A percentile compares a stretch with the other conserved stretches of the same genome.
These are phyloP conservation scores for roundworm (Caenorhabditis elegans) DNA, from an alignment of 1,140 invertebrate species.

Conservation along the genomic window DNA sequence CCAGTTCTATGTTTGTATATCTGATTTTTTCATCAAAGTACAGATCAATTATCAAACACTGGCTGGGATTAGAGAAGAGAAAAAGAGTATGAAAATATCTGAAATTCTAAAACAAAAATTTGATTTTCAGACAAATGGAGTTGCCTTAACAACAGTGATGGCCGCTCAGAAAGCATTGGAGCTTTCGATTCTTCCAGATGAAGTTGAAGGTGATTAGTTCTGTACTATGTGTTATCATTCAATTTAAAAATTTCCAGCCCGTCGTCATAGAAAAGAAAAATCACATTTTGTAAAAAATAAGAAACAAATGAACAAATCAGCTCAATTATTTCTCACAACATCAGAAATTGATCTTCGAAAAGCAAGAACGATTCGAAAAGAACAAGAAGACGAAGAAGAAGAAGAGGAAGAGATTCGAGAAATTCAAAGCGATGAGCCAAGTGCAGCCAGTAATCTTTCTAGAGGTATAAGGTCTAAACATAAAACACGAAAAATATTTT, in stretches of 20 bases:
- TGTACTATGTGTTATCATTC: too few species aligned
- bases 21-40: conserved; percentile 61
- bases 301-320: background rate
- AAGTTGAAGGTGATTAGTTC: conserved; percentile 39
- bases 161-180: conserved; percentile 61
- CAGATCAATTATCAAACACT: conserved; percentile 56
- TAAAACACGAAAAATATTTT: too few species aligned
- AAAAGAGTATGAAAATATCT: conserved; percentile 41
- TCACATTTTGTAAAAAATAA: background rate
- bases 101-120: background rate
- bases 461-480: too few species aligned
- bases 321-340: conserved; percentile 10
- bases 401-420: conserved; percentile 6
- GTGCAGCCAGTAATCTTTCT: conserved; percentile 6
- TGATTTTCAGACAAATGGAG: conserved; percentile 53
- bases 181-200: conserved; percentile 61
- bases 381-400: background rate
- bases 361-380: background rate
- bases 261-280: background rate
- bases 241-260: background rate
- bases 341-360: background rate
- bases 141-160: conserved; percentile 60
- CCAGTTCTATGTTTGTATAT: conserved; percentile 63
- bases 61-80: conserved; percentile 58
- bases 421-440: conserved; percentile 9